Percentiles rank a stretch among this genome's conserved stretches.
These are phyloP conservation scores for Eubucco bourcierii DNA, from an alignment of 2,113 vertebrate species.

Conservation along the genomic window DNA sequence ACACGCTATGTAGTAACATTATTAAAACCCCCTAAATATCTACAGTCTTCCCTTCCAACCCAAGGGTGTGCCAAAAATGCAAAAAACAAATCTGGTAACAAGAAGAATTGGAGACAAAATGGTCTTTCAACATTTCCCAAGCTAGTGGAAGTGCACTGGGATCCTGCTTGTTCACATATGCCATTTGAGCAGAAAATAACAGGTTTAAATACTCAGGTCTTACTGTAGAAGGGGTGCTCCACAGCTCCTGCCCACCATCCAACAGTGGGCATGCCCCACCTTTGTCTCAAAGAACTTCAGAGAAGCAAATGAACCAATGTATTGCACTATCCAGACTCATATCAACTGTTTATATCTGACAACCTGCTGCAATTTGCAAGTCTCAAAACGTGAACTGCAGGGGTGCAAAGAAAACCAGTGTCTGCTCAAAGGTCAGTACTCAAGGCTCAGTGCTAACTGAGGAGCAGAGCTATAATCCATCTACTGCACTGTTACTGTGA, in stretches of 20 bases:
- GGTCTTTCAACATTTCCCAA: background rate
- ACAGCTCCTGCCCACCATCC: background rate
- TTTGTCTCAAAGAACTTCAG: background rate
- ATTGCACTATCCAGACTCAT: background rate
- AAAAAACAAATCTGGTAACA: background rate
- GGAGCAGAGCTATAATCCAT: background rate
- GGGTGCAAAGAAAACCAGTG: background rate
- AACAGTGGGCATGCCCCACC: background rate
- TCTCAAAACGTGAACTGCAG: background rate
- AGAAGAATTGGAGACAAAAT: background rate
- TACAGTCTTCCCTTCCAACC: background rate
- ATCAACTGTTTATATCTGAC: background rate
- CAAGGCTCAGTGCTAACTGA: background rate
- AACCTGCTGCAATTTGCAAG: background rate
- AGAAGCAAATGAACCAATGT: rapidly evolving
- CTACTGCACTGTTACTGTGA: background rate
- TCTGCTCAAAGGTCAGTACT: background rate
- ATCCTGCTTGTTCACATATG: background rate
- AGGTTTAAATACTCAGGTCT: background rate
- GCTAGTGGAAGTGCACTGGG: background rate
- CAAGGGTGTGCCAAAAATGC: background rate
- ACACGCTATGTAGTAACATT: background rate
- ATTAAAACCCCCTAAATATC: background rate
- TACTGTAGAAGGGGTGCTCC: background rate
- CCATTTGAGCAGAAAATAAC: background rate